Evolutionary conservation across 2,888 invertebrate species (phyloP).

Genomic region (Oscheius onirici): DNA sequence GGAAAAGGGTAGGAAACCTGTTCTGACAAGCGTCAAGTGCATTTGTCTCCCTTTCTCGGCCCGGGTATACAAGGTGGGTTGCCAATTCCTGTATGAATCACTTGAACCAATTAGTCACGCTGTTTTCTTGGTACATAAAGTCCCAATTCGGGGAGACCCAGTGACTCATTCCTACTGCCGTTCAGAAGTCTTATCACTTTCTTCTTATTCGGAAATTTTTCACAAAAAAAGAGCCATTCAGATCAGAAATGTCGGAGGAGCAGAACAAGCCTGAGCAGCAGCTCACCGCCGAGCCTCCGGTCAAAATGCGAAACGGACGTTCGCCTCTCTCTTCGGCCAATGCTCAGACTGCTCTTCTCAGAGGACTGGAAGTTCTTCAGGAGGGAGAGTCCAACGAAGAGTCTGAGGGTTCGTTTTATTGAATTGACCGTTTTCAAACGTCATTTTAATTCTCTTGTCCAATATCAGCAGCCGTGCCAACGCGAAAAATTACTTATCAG

Average conservation of each 20-base stretch:
- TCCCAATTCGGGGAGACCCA: too few relatives aligned
- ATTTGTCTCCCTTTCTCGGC: too few relatives aligned
- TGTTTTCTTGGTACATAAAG: too few relatives aligned
- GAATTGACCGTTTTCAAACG: neutral
- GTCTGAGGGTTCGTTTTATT: constrained; percentile 56
- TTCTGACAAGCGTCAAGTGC: too few relatives aligned
- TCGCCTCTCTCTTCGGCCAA: constrained; percentile 36
- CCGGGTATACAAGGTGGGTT: too few relatives aligned
- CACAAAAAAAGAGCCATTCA: neutral
- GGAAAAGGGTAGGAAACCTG: too few relatives aligned
- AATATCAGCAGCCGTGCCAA: neutral
- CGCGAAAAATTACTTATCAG: neutral
- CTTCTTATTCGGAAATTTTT: neutral
- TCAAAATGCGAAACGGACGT: constrained; percentile 39
- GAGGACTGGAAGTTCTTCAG: constrained; percentile 61
- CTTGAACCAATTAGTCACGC: too few relatives aligned
- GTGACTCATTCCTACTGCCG: too few relatives aligned
- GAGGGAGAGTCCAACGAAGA: constrained; percentile 65
- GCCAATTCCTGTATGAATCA: too few relatives aligned
- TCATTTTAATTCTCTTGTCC: neutral
- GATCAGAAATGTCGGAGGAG: constrained; percentile 27
- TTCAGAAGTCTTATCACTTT: neutral
- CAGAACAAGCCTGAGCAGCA: neutral
- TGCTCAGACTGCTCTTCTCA: constrained; percentile 50
- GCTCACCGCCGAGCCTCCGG: constrained; percentile 37